phyloP scores from a whole-genome alignment of 2,113 vertebrate genomes.

The Irena cyanogastra region DNA sequence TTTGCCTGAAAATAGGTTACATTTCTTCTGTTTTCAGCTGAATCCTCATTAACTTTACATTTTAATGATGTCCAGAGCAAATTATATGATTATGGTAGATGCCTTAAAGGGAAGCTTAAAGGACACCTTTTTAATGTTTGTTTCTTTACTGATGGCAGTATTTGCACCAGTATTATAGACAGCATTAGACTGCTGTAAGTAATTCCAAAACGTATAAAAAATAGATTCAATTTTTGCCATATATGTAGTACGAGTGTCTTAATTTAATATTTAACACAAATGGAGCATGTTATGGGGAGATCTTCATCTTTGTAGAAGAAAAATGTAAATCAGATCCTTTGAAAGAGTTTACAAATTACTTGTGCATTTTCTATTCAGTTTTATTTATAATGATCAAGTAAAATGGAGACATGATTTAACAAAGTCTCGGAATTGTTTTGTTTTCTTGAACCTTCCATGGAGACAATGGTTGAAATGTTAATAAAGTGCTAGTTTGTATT shows the following conservation, averaged over 20 bases:
- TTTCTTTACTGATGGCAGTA: slow-evolving; percentile 57
- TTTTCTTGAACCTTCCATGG: slow-evolving; percentile 41
- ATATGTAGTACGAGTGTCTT: background rate
- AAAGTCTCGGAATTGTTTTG: background rate
- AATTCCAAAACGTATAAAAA: slow-evolving; percentile 4
- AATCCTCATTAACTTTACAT: slow-evolving; percentile 94
- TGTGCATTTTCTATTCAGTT: slow-evolving; percentile 37
- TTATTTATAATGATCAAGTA: slow-evolving; percentile 61
- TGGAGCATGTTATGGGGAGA: background rate
- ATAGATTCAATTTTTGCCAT: background rate
- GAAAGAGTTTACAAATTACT: slow-evolving; percentile 58
- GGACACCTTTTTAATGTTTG: slow-evolving; percentile 69
- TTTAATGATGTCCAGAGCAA: slow-evolving; percentile 90
- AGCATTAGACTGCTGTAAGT: slow-evolving; percentile 45
- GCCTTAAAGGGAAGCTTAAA: slow-evolving; percentile 79
- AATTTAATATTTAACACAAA: slow-evolving; percentile 14
- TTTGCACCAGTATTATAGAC: slow-evolving; percentile 69
- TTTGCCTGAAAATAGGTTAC: slow-evolving; percentile 88
- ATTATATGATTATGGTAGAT: slow-evolving; percentile 73
- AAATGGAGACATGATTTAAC: slow-evolving; percentile 43
- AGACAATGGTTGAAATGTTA: slow-evolving; percentile 42
- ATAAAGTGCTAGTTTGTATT: slow-evolving; percentile 41
- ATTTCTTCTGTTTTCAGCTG: slow-evolving; percentile 84
- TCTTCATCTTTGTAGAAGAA: slow-evolving; percentile 21
- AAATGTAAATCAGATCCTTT: slow-evolving; percentile 23